Conservation (phyloP, 2,113 vertebrate species). For the Coryphaenoides rupestris region DNA sequence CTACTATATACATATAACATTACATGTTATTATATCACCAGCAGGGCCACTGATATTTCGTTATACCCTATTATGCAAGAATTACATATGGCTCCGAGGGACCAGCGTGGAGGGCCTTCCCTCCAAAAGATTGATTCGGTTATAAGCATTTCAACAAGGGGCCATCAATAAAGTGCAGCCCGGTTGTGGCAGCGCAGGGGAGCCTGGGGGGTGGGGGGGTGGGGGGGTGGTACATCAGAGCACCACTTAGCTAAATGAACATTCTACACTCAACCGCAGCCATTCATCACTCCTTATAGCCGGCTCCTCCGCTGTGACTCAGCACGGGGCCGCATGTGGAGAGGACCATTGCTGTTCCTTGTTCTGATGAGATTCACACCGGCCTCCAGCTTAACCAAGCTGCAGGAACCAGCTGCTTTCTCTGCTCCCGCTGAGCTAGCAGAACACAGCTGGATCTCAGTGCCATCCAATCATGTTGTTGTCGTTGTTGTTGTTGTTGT, state of each 20-base stretch:
- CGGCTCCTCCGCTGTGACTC: conserved; percentile 7
- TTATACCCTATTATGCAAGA: too few species aligned
- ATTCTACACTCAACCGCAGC: conserved; percentile 26
- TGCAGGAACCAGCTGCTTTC: not conserved
- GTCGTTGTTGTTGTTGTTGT: too few species aligned
- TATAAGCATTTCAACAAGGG: conserved; percentile 32
- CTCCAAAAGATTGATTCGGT: conserved; percentile 2
- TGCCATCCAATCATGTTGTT: too few species aligned
- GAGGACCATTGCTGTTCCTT: too few species aligned
- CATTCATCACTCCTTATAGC: conserved; percentile 38
- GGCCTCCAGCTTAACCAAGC: conserved; percentile 9
- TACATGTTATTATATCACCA: too few species aligned
- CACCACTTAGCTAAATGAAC: conserved; percentile 51
- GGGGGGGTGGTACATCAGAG: too few species aligned
- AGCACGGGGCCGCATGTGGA: not conserved
- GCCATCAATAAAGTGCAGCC: conserved; percentile 35
- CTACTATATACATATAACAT: too few species aligned
- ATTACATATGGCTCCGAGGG: not conserved
- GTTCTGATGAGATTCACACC: not conserved
- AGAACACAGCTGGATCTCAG: conserved; percentile 9
- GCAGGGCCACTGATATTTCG: too few species aligned
- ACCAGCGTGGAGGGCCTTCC: not conserved
- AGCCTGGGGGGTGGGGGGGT: too few species aligned
- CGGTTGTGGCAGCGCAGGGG: conserved; percentile 25
- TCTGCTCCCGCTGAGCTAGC: not conserved